Conservation (phyloP, 2,888 invertebrate species). For the Prosapia bicincta region DNA sequence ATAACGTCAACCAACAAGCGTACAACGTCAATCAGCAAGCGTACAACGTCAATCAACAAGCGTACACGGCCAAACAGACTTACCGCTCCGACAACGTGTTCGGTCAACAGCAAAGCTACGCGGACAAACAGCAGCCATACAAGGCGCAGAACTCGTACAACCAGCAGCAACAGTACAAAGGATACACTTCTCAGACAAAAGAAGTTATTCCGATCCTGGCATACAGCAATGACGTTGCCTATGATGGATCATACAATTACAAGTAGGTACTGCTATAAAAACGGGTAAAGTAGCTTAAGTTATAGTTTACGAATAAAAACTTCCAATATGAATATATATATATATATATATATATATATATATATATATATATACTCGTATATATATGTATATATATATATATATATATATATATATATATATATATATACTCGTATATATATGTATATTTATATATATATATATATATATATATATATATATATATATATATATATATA, state of each 20-base stretch:
- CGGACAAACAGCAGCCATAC: background rate
- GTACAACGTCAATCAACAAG: background rate
- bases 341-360: too few species aligned
- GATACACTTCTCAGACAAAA: conserved; percentile 1
- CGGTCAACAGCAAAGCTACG: background rate
- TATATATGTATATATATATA: too few species aligned
- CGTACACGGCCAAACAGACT: background rate
- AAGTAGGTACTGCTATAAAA: too few species aligned
- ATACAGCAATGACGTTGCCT: conserved; percentile 35
- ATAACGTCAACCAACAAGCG: background rate
- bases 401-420: too few species aligned
- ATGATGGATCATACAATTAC: conserved; percentile 37
- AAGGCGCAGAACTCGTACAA: background rate
- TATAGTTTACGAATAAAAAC: too few species aligned
- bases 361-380: too few species aligned
- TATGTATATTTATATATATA: too few species aligned
- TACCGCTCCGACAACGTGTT: background rate
- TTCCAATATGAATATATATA: too few species aligned
- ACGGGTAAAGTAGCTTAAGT: too few species aligned
- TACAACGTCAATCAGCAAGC: background rate
- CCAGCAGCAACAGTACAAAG: background rate
- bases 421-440: too few species aligned
- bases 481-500: too few species aligned
- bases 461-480: too few species aligned
- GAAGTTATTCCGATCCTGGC: conserved; percentile 25